Conservation (phyloP, 2,888 invertebrate species). For the Caenorhabditis sp. region DNA sequence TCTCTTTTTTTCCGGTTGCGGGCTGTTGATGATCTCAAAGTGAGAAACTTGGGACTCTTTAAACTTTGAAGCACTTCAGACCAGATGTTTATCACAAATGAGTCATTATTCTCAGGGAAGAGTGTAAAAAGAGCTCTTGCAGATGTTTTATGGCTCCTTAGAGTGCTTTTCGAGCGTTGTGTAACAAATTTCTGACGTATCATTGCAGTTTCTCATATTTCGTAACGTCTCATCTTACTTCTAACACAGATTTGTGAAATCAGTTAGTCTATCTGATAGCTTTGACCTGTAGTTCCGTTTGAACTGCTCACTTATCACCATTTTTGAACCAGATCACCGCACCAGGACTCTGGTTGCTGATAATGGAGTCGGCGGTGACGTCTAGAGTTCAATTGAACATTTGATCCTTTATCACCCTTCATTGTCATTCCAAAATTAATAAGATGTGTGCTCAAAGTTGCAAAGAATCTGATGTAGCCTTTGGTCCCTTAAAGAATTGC, state of each 20-base stretch:
- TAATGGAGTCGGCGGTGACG: conserved; percentile 6
- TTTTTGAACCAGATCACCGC: conserved; percentile 21
- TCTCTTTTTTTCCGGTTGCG: conserved; percentile 21
- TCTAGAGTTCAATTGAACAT: conserved; percentile 28
- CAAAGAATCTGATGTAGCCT: too few relatives aligned
- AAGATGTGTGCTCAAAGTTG: background rate
- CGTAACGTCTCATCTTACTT: background rate
- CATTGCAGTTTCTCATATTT: conserved; percentile 35
- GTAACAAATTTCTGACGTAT: conserved; percentile 47
- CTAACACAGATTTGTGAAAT: background rate
- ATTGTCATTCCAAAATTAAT: background rate
- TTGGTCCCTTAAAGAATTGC: too few relatives aligned
- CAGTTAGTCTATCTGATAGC: background rate
- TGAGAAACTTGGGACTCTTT: too few relatives aligned
- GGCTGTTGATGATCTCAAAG: too few relatives aligned
- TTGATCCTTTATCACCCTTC: conserved; percentile 23
- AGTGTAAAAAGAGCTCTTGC: conserved; percentile 18
- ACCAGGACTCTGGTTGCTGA: background rate
- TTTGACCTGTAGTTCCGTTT: background rate
- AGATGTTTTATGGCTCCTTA: conserved; percentile 47
- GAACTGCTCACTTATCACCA: background rate
- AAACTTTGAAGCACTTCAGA: too few relatives aligned
- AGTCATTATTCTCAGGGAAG: background rate
- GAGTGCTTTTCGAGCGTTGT: conserved; percentile 25
- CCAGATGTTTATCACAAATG: too few relatives aligned